A percentile compares a stretch with the other conserved stretches of the same genome.
Conservation (phyloP, 2,888 invertebrate genomes). For the Mesorhabditis sp. region DNA sequence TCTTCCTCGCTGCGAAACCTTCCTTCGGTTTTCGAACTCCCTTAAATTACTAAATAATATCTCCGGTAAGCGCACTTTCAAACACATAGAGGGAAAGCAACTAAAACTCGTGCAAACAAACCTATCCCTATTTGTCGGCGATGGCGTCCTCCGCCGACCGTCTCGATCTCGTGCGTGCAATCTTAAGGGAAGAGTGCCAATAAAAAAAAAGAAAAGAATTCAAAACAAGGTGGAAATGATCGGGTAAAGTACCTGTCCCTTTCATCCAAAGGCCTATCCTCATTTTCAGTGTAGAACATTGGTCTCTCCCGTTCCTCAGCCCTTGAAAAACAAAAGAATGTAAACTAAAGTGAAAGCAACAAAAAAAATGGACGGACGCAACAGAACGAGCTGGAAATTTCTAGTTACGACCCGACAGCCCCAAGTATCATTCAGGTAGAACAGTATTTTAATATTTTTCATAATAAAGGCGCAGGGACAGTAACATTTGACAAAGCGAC, state of each 20-base stretch:
- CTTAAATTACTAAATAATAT: background rate
- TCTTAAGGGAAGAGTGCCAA: background rate
- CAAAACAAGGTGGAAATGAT: background rate
- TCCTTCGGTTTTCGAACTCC: background rate
- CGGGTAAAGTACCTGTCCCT: background rate
- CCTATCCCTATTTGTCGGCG: slow-evolving; percentile 5
- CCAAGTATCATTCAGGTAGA: too few species aligned
- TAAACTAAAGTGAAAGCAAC: too few species aligned
- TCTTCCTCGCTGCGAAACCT: slow-evolving; percentile 3
- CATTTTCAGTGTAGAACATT: slow-evolving; percentile 17
- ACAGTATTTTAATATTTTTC: too few species aligned
- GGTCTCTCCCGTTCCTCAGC: slow-evolving; percentile 9
- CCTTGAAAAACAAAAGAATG: too few species aligned
- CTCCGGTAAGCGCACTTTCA: background rate
- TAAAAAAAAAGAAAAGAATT: background rate
- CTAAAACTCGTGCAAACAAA: too few species aligned
- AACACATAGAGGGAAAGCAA: too few species aligned
- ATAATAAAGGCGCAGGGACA: too few species aligned
- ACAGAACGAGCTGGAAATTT: too few species aligned
- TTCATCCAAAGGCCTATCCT: slow-evolving; percentile 6
- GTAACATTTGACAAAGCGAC: too few species aligned
- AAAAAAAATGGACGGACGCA: too few species aligned
- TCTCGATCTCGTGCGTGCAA: slow-evolving; percentile 5
- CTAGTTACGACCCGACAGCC: too few species aligned
- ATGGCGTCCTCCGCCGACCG: slow-evolving; percentile 5